phyloP scores from a whole-genome alignment of 2,113 vertebrate species.

The Zosterops borbonicus region DNA sequence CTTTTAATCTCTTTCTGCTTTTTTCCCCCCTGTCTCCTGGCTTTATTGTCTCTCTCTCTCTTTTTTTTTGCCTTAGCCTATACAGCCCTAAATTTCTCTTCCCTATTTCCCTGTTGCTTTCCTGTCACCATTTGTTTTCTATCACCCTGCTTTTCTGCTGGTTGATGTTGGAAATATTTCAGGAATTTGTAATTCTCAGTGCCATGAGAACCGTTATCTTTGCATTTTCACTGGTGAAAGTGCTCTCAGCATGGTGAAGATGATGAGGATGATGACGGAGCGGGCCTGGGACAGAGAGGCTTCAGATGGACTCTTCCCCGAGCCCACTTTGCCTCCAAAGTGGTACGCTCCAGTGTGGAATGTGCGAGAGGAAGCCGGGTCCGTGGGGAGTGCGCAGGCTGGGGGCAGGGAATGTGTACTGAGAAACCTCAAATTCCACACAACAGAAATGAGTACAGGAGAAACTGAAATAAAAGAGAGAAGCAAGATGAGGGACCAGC shows the following conservation, averaged over 20 bases:
- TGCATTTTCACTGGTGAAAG: constrained; percentile 71
- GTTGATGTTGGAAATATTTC: constrained; percentile 77
- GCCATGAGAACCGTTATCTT: constrained; percentile 78
- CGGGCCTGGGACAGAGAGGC: background rate
- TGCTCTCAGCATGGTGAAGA: background rate
- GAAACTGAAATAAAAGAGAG: constrained; percentile 57
- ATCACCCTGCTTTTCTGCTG: constrained; percentile 73
- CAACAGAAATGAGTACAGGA: constrained; percentile 39
- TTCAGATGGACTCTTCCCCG: constrained; percentile 70
- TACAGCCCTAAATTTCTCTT: constrained; percentile 17
- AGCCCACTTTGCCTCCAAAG: constrained; percentile 49
- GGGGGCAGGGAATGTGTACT: constrained; percentile 50
- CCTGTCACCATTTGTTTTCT: constrained; percentile 79
- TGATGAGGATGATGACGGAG: constrained; percentile 18
- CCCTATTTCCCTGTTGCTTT: constrained; percentile 31
- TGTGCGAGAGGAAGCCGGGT: constrained; percentile 71
- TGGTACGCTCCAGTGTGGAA: constrained; percentile 64
- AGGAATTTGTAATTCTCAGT: constrained; percentile 79
- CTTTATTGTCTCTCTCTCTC: background rate
- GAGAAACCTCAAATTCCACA: constrained; percentile 67
- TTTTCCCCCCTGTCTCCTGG: background rate
- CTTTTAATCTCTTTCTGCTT: constrained; percentile 5
- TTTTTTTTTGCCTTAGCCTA: background rate
- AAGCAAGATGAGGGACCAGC: constrained; percentile 38
- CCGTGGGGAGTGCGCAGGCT: constrained; percentile 28